Evolutionary conservation across 2,113 vertebrate species (phyloP).

Genomic region (Conger conger): DNA sequence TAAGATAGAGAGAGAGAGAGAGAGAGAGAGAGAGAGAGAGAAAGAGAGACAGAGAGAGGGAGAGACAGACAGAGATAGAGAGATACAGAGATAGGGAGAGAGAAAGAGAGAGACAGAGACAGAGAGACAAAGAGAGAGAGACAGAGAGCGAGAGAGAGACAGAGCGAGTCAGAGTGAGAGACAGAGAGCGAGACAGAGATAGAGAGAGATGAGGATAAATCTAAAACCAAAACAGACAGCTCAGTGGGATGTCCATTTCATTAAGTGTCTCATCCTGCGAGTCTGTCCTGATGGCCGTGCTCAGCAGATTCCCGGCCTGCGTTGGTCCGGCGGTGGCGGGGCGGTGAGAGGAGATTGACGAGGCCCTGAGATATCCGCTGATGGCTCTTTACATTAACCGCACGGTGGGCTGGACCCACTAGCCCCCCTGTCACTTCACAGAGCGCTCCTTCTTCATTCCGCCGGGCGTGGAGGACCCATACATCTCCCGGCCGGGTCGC

Average conservation of each 20-base stretch:
- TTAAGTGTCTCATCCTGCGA: neutral
- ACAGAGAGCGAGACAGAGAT: neutral
- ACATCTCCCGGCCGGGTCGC: neutral
- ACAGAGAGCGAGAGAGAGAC: slow-evolving; percentile 21
- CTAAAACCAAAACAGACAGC: slow-evolving; percentile 20
- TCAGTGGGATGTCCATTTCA: slow-evolving; percentile 13
- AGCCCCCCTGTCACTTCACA: neutral
- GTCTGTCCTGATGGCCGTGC: neutral
- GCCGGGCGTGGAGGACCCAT: too few species aligned
- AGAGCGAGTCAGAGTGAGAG: neutral
- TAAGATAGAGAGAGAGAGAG: slow-evolving; percentile 16
- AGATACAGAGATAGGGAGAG: too few species aligned
- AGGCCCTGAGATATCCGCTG: neutral
- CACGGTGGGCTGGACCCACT: neutral
- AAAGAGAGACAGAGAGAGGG: too few species aligned
- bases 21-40: slow-evolving; percentile 22
- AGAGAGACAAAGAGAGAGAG: slow-evolving; percentile 10
- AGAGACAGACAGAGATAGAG: too few species aligned
- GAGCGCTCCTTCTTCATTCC: neutral
- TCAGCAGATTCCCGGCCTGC: slow-evolving; percentile 17
- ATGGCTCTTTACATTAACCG: slow-evolving; percentile 14
- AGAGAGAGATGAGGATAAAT: slow-evolving; percentile 29
- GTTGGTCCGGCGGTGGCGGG: neutral
- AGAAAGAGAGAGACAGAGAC: too few species aligned
- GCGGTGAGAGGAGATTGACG: neutral